Conservation (phyloP, 2,113 vertebrate species). For the Lathamus discolor region DNA sequence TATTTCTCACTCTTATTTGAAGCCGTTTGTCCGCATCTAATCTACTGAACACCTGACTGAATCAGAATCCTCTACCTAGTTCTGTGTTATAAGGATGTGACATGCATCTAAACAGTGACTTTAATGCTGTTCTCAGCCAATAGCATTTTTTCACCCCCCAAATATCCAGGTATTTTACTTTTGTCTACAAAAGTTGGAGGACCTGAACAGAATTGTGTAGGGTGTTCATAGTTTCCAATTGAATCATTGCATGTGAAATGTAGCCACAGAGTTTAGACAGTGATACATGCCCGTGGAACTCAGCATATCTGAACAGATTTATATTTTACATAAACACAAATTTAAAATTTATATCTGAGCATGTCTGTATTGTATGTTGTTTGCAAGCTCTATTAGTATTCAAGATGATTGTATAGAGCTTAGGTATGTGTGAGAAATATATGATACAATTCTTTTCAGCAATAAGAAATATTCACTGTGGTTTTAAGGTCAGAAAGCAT, state of each 20-base stretch:
- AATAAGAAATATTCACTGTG: neutral
- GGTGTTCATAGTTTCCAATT: neutral
- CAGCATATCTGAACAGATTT: neutral
- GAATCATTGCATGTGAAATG: neutral
- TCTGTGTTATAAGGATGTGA: neutral
- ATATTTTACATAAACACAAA: neutral
- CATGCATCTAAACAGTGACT: neutral
- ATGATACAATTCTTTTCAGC: neutral
- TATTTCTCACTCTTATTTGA: neutral
- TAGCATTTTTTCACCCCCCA: neutral
- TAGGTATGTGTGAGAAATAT: neutral
- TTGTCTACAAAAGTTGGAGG: neutral
- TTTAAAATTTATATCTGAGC: neutral
- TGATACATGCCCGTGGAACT: neutral
- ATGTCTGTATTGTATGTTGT: neutral
- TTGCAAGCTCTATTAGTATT: neutral
- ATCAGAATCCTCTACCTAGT: neutral
- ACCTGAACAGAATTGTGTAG: neutral
- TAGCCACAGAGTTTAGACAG: neutral
- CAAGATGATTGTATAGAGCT: neutral
- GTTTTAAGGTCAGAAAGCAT: neutral
- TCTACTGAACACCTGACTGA: neutral
- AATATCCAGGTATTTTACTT: neutral
- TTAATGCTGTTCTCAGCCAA: neutral
- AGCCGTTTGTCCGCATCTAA: neutral